Base-by-base conservation (phyloP, 1,140 invertebrate genomes). In the Anoplolepis gracilipes region DNA sequence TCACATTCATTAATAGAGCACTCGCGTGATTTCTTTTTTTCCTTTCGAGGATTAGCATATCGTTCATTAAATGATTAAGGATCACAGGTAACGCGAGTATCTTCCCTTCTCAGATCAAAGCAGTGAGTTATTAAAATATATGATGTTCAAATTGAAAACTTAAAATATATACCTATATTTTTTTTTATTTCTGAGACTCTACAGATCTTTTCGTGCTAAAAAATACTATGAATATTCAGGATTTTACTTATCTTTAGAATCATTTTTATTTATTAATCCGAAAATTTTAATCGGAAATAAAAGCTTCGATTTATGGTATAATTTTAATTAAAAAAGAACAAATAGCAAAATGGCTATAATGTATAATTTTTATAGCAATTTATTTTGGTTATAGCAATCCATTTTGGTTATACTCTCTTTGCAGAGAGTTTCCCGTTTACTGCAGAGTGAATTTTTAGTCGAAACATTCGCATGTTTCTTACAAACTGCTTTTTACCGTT, bases 1-100 rank as follows among this genome's bases (percentile, higher is more conserved):
- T 82, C 67, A 67, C 72, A 72, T 59, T 16, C 36, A 53, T 53
- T 82, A 82, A 82, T 82, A 67, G 78, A 82, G 53, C 55, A 61
- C 53, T 82, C 67, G 65, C 36, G 78, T 82, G 67, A 82, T 57
- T 82, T 36, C 22, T 70, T 39, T 81, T 81, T 72, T 46, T 55
- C 59, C 72, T 33, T 55, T 82, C 33, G 25, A 42, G 36, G 53
- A 82, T 82, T 72, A 82, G 7, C 53, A 82, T 25, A 25, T 81
- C 53, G 53, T 59, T 72, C 36, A 22, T 81, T 81, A 70, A 81
- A 81, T 81, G 16, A 72, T 81, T 81, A 59, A 82, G 4, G 22
- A 55, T 33, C 22, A 16, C n/a, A n/a, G n/a, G n/a, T 25, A 59
- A 28, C 49, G 11, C 22, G 28, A 7, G 72, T 22, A 72, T 82